phyloP scores from a whole-genome alignment of 2,797 vertebrate genomes.

The Tapera naevia region DNA sequence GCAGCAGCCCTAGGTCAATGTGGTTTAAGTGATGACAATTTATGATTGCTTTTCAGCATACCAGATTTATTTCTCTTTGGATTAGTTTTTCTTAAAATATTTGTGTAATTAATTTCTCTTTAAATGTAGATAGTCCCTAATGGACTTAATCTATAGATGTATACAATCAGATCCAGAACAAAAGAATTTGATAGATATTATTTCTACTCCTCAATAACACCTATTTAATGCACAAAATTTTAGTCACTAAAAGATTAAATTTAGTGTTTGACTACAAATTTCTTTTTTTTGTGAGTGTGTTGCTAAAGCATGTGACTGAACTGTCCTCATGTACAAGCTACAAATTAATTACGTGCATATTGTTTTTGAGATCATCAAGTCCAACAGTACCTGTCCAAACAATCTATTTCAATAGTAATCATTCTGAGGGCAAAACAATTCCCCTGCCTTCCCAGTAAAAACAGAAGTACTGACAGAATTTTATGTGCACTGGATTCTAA shows the following conservation, averaged over 20 bases:
- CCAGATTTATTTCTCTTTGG: neutral
- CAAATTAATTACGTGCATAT: neutral
- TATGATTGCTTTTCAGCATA: neutral
- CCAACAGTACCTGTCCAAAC: no score
- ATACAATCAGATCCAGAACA: neutral
- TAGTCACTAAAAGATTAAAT: neutral
- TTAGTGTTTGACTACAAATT: neutral
- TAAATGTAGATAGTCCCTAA: neutral
- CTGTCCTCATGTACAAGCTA: neutral
- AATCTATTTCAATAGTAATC: neutral
- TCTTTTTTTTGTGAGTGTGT: neutral
- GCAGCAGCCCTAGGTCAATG: neutral
- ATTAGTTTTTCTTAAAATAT: neutral
- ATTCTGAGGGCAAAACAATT: neutral
- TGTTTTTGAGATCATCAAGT: no score
- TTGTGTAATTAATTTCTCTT: neutral
- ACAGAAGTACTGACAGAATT: neutral
- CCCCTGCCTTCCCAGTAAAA: neutral
- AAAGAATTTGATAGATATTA: neutral
- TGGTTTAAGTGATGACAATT: neutral
- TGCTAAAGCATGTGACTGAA: neutral
- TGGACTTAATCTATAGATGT: neutral
- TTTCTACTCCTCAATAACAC: neutral
- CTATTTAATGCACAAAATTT: neutral
- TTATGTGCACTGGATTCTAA: neutral